Evolutionary conservation across 92 coral and sea anemone species (phyloP), one percentile per base, ranked within the genome.

Genomic region (Desmophyllum pertusum): DNA sequence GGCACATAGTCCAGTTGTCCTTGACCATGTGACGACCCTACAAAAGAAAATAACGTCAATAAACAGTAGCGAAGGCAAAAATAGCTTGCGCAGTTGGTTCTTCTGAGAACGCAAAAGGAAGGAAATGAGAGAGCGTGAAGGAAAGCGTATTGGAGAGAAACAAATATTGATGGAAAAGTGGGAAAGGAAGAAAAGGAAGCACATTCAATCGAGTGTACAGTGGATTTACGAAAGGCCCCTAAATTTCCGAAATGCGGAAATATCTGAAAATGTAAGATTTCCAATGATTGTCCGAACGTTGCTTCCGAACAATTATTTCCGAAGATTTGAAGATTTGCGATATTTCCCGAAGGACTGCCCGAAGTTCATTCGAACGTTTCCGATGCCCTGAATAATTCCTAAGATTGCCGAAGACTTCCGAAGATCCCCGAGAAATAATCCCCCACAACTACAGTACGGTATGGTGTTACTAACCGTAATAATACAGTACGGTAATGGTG

Each of bases 21-120:
- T 96, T 96, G n/a, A 94, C 80, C 98, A 96, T 94, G 80, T 96
- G 99, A 19, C 99, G 98, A 72, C 99, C 99, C 99, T 96, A 55
- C 65, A 17, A 74, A 45, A 10, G 17, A 78, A 85, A 36, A 33
- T 0, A 3, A 82, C 3, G 18, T 27, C 27, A 38, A 57, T 14
- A 10, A 74, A 57, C 37, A 14, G 13, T 6, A 14, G 39, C 33
- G 42, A 1, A 15, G 27, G 25, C 9, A 13, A 50, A 19, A 55
- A 52, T 8, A 52, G 8, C 57, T 11, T 9, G 9, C 23, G 25
- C 45, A n/a, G 6, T 41, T 0, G 27, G 10, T 11, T 45, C 19
- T 27, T 75, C 18, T 31, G 18, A 36, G n/a, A 53, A n/a, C n/a
- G n/a, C n/a, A n/a, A n/a, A n/a, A 18, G 59, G 23, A 17, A 51